Evolutionary conservation across 2,113 vertebrate species (phyloP).

Genomic region (Lethenteron camtschaticum): DNA sequence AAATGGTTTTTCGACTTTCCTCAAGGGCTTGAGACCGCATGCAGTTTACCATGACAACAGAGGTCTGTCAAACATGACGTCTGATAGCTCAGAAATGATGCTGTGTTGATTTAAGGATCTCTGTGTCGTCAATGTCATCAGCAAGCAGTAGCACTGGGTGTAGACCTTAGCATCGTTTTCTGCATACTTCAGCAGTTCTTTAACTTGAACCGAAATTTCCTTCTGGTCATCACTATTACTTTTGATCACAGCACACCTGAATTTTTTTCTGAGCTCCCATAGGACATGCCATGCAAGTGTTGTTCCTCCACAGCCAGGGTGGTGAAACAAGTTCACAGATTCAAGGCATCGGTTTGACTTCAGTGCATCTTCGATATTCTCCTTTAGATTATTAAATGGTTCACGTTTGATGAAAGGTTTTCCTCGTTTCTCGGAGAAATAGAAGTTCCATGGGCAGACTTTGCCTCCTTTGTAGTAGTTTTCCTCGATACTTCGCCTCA

Average conservation of each 20-base stretch:
- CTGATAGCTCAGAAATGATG: slow-evolving; percentile 22
- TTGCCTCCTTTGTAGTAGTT: slow-evolving; percentile 42
- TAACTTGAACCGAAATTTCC: slow-evolving; percentile 27
- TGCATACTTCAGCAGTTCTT: slow-evolving; percentile 23
- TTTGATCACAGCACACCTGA: slow-evolving; percentile 36
- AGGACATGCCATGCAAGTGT: slow-evolving; percentile 42
- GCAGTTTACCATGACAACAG: slow-evolving; percentile 45
- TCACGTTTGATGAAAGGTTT: slow-evolving; percentile 40
- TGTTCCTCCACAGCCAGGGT: slow-evolving; percentile 45
- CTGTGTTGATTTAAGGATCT: slow-evolving; percentile 22
- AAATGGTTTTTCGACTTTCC: slow-evolving; percentile 17
- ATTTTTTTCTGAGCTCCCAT: slow-evolving; percentile 30
- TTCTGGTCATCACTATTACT: slow-evolving; percentile 18
- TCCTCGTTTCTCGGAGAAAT: slow-evolving; percentile 35
- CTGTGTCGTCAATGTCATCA: slow-evolving; percentile 41
- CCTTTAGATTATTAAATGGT: slow-evolving; percentile 23
- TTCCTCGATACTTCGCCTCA: slow-evolving; percentile 24
- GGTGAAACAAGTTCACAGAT: slow-evolving; percentile 32
- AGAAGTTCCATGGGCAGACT: slow-evolving; percentile 52
- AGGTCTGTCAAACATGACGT: slow-evolving; percentile 19
- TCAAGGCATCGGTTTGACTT: slow-evolving; percentile 19
- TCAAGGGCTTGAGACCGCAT: slow-evolving; percentile 33
- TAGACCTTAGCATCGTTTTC: slow-evolving; percentile 14
- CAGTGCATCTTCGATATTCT: slow-evolving; percentile 12
- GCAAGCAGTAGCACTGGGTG: slow-evolving; percentile 38